phyloP scores from a whole-genome alignment of 2,888 invertebrate genomes.

The Leistus spinibarbis region DNA sequence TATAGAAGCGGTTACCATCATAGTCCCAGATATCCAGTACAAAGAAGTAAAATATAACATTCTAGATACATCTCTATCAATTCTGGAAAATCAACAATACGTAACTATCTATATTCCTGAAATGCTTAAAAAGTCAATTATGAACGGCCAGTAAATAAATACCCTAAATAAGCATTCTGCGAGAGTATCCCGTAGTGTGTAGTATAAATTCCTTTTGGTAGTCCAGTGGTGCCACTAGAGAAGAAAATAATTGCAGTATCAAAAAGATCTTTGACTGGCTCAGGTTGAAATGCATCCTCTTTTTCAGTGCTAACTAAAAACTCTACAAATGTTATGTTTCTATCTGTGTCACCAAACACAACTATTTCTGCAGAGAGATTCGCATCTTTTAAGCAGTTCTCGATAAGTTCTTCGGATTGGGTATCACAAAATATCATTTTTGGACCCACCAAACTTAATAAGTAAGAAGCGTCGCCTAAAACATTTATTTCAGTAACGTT shows the following conservation, averaged over 20 bases:
- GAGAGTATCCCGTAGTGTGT: conserved; percentile 20
- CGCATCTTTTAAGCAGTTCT: conserved; percentile 44
- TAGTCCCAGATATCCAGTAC: conserved; percentile 49
- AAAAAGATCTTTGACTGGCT: conserved; percentile 23
- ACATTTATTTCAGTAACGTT: no score
- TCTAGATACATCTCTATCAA: not conserved
- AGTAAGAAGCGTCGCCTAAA: conserved; percentile 46
- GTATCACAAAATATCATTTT: conserved; percentile 49
- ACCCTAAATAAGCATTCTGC: conserved; percentile 3
- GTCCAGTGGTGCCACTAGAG: conserved; percentile 44
- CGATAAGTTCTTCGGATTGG: conserved; percentile 46
- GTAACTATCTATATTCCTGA: not conserved
- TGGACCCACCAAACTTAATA: conserved; percentile 48
- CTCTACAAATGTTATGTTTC: conserved; percentile 42
- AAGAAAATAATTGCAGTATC: conserved; percentile 38
- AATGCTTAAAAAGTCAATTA: not conserved
- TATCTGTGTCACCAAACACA: conserved; percentile 46
- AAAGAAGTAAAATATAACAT: conserved; percentile 44
- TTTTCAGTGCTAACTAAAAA: conserved; percentile 46
- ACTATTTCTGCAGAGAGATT: conserved; percentile 47
- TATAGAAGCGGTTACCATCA: conserved; percentile 42
- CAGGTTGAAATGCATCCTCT: conserved; percentile 48
- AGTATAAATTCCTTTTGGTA: conserved; percentile 43
- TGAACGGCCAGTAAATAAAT: no score
- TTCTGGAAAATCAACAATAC: not conserved